A percentile compares a stretch with the other conserved stretches of the same genome.
phyloP scores from a whole-genome alignment of 2,113 vertebrate species.

The Philantomba maxwellii region DNA sequence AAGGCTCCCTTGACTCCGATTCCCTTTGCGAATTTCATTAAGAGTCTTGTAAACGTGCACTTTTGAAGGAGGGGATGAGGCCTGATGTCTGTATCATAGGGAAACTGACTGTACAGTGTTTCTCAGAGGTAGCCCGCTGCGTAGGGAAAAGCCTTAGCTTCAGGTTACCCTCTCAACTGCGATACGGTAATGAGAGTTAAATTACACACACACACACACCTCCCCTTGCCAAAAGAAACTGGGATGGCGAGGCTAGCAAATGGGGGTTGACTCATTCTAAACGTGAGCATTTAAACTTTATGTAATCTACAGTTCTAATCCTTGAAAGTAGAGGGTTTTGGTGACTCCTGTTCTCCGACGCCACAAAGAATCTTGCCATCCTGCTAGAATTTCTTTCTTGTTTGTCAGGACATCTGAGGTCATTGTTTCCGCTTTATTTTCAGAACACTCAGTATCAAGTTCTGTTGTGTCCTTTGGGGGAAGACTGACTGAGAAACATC shows the following conservation, averaged over 20 bases:
- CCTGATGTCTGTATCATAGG: neutral
- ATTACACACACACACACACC: neutral
- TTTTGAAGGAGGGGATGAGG: neutral
- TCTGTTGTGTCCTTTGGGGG: neutral
- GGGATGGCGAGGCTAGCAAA: neutral
- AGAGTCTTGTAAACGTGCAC: neutral
- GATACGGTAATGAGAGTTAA: neutral
- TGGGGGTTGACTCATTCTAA: neutral
- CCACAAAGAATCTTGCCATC: neutral
- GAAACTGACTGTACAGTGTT: neutral
- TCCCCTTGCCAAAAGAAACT: neutral
- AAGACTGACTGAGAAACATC: neutral
- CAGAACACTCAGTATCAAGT: neutral
- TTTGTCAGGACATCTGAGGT: neutral
- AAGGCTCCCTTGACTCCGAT: neutral
- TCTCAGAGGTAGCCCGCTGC: neutral
- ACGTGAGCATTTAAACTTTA: neutral
- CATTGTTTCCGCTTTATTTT: slow-evolving; percentile 10
- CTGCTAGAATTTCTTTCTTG: neutral
- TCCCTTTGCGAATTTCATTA: neutral
- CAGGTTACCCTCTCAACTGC: neutral
- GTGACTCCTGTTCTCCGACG: neutral
- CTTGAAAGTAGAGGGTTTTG: neutral
- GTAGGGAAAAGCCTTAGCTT: neutral
- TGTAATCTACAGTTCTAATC: neutral